Evolutionary conservation across 2,888 invertebrate genomes (phyloP).

Genomic region (Microdon myrmicae): DNA sequence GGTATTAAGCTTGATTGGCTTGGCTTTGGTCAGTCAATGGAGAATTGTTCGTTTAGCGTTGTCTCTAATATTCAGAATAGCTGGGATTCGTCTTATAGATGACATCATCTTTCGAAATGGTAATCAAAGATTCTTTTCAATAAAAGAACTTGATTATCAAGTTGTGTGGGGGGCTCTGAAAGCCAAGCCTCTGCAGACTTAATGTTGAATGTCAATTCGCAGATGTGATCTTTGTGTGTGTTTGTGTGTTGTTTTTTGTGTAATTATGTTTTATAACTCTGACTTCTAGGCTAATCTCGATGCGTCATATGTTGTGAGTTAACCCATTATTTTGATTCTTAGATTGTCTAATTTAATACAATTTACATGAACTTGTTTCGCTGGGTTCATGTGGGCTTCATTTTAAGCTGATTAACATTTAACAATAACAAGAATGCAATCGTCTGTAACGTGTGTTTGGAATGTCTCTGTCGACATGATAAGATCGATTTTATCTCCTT

Average conservation of each 20-base stretch:
- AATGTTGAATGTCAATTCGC: neutral
- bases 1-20: slow-evolving; percentile 27
- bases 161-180: neutral
- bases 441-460: neutral
- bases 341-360: slow-evolving; percentile 22
- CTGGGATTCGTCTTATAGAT: too few species aligned
- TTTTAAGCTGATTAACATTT: neutral
- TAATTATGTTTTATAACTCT: too few species aligned
- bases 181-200: slow-evolving; percentile 11
- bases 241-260: too few species aligned
- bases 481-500: slow-evolving; percentile 60
- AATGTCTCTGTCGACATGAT: neutral
- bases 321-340: neutral
- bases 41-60: neutral
- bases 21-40: slow-evolving; percentile 41
- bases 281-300: too few species aligned
- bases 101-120: slow-evolving; percentile 6
- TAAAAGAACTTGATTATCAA: neutral
- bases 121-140: slow-evolving; percentile 11
- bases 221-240: slow-evolving; percentile 5
- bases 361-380: slow-evolving; percentile 21
- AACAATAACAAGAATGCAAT: neutral
- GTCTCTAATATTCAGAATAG: slow-evolving; percentile 18
- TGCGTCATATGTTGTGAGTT: neutral
- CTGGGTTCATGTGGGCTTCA: neutral